These are phyloP conservation scores for Tridacna gigas DNA, from an alignment of 2,888 invertebrate species.

Conservation along the genomic window DNA sequence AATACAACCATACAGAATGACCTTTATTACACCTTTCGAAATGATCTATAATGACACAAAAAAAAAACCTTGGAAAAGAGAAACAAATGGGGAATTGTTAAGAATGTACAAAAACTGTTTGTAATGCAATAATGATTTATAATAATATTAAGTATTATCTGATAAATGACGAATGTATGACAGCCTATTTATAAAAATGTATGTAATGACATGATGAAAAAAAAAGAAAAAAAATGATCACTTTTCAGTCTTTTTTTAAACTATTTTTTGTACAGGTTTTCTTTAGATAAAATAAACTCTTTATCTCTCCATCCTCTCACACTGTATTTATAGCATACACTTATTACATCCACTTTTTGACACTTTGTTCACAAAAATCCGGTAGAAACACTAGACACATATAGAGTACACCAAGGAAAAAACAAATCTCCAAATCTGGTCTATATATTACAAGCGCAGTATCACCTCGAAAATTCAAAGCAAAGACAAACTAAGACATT, in stretches of 20 bases:
- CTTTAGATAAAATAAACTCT: slow-evolving; percentile 32
- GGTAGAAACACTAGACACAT: slow-evolving; percentile 30
- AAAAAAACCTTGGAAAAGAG: slow-evolving; percentile 15
- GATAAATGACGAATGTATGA: slow-evolving; percentile 15
- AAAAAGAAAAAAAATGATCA: slow-evolving; percentile 14
- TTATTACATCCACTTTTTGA: slow-evolving; percentile 29
- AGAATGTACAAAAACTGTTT: slow-evolving; percentile 23
- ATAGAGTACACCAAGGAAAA: slow-evolving; percentile 21
- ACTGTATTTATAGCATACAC: slow-evolving; percentile 21
- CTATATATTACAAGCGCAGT: slow-evolving; percentile 50
- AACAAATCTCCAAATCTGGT: slow-evolving; percentile 53
- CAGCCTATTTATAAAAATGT: slow-evolving; percentile 8
- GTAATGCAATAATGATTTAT: not conserved
- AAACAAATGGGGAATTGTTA: slow-evolving; percentile 17
- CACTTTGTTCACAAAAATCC: slow-evolving; percentile 65
- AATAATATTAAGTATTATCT: slow-evolving; percentile 25
- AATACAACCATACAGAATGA: slow-evolving; percentile 16
- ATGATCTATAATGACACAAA: slow-evolving; percentile 12
- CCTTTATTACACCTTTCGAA: slow-evolving; percentile 25
- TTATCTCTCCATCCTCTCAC: slow-evolving; percentile 21
- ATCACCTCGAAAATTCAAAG: no score
- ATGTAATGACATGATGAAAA: slow-evolving; percentile 4
- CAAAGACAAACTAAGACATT: no score
- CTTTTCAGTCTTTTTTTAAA: slow-evolving; percentile 21
- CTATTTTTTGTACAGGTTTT: slow-evolving; percentile 26